Base-by-base conservation (phyloP, 2,888 invertebrate species). In the Ophion costatus region DNA sequence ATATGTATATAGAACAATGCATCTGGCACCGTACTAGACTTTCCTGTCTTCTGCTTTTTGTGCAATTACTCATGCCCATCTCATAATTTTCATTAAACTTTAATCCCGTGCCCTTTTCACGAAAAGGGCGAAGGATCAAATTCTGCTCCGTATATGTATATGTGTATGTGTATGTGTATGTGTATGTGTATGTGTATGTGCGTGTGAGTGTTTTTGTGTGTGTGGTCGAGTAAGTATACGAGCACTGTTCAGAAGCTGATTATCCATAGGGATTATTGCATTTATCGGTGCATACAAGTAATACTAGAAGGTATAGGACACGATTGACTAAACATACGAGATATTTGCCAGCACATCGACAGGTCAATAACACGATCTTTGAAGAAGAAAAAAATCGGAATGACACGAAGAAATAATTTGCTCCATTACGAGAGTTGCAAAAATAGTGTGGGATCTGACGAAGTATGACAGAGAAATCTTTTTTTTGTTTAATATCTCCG, bases 71-170 rank as follows among this genome's bases (percentile, higher is more conserved):
- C 73, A 51, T 78, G 69, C 69, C 56, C 78, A 73, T 79, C 74
- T 83, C 78, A 83, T 83, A 64, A 83, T 74, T 69, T 83, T 83
- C 78, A 83, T 83, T 83, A 83, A 83, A 83, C 82, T 74, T 83
- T 83, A 83, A 83, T 83, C 78, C 69, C 14, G 67, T 78, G 74
- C 74, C 74, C 82, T 74, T 71, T 78, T 63, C 67, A 78, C 57
- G 22, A 38, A 59, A 42, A 66, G 45, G 38, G 17, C 33, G 5
- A 33, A 33, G 11, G 45, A 45, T 20, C 11, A 29, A 0, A 33
- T n/a, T 33, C 9, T 64, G 5, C 14, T 24, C 24, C 24, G 17
- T 20, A 51, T 11, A 38, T 56, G 11, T 33, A 14, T 51, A n/a
- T 29, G n/a, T 45, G 2, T 24, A 1, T 24, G 2, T 24, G 2